Evolutionary conservation across 2,888 invertebrate species (phyloP), one percentile per base, ranked within the genome.

Genomic region (Isoperla grammatica): DNA sequence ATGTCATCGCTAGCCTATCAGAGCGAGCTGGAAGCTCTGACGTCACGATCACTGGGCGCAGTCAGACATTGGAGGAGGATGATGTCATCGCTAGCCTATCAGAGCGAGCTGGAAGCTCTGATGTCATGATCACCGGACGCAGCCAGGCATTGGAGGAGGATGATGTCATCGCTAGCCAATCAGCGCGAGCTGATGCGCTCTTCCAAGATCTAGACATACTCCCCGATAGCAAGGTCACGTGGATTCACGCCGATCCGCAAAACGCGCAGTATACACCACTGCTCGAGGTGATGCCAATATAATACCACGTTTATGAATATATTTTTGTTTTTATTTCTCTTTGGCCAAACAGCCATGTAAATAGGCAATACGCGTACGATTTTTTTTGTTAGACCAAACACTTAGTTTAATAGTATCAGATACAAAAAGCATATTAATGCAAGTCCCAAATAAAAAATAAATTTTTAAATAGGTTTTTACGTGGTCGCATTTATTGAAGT

Each of bases 161-260:
- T 19, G 17, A 45, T 15, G 9, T 45, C 2, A 42, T 42, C 42
- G 9, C 29, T n/a, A 35, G 4, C 1, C 40, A 49, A 13, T 50
- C 58, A 13, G 15, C 15, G n/a, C 15, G 35, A 1, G 49, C 40
- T 17, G 23, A 6, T 8, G n/a, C 2, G 11, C 19, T 46, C 8
- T 20, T 58, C 1, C 11, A 29, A 13, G 23, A 46, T 5, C 45
- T 60, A 1, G 13, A 56, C 15, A 60, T 60, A 17, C 40, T 60
- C 4, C 35, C 43, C n/a, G 48, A 60, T 23, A 39, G 46, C 40
- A 48, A 39, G 17, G 48, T 60, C 1, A 60, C 48, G 0, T 60
- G 59, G 59, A n/a, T 29, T 4, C 29, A 29, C 29, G 8, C 29
- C 5, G 29, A 29, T 29, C 29, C 29, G 5, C 4, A 29, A 4